Evolutionary conservation across 2,888 invertebrate genomes (phyloP), one percentile per base, ranked within the genome.

Genomic region (Tupiocoris notatus): DNA sequence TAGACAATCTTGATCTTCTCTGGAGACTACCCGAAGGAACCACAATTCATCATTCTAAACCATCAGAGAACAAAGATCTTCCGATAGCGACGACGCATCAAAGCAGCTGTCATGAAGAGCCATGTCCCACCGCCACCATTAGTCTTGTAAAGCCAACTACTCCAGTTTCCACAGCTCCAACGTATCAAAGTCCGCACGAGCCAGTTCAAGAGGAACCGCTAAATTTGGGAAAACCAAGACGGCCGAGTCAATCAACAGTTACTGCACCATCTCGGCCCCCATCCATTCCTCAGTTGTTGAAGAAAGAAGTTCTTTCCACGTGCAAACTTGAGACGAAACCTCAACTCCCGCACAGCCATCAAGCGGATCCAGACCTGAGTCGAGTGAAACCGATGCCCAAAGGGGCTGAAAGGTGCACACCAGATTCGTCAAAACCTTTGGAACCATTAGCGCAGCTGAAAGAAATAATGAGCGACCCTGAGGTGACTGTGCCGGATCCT

Each of bases 401-500:
- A 61, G n/a, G n/a, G 6, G 9, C 56, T 2, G 73, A 63, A 56
- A 20, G 56, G 23, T 75, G 65, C 59, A 66, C 65, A 20, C 65
- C 65, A n/a, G 73, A 73, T n/a, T 85, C 84, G 12, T 82, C 85
- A 39, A 83, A 81, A 59, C 83, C 83, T 18, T 79, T 78, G 9
- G 84, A 84, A 75, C 90, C 93, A 0, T 82, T 92, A 3, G 89
- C 89, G 77, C 93, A 94, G 82, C 85, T 93, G 7, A 89, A 90
- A 80, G 87, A 89, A 82, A 85, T 94, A 22, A 86, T 91, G 78
- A 86, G 86, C 65, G 90, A 89, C 81, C 86, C 89, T 6, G 88
- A 89, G 79, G 88, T 91, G 82, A 88, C 90, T 83, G 88, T 94
- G 82, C 93, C 93, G 59, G 93, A 94, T 86, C 93, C 93, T 9